phyloP scores from a whole-genome alignment of 2,888 invertebrate genomes.

The Operophtera brumata region DNA sequence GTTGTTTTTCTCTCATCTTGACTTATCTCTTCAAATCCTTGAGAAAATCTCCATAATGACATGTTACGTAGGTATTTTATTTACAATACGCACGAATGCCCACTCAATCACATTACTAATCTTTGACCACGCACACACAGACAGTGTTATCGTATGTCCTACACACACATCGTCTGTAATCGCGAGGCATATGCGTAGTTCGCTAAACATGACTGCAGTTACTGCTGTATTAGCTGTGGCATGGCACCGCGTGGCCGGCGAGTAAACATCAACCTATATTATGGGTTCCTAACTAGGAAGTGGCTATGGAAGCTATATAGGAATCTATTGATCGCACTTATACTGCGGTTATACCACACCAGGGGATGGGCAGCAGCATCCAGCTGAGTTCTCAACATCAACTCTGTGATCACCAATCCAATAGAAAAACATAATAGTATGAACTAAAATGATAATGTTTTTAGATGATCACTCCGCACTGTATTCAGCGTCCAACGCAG shows the following conservation, averaged over 20 bases:
- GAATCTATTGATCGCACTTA: neutral
- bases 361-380: too few species aligned
- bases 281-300: neutral
- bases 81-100: slow-evolving; percentile 9
- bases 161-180: slow-evolving; percentile 19
- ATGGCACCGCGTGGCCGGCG: slow-evolving; percentile 14
- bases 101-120: slow-evolving; percentile 31
- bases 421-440: too few species aligned
- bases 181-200: slow-evolving; percentile 54
- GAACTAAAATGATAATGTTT: too few species aligned
- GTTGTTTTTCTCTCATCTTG: neutral
- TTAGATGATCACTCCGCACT: too few species aligned
- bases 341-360: too few species aligned
- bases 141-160: slow-evolving; percentile 38
- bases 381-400: too few species aligned
- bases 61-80: slow-evolving; percentile 5
- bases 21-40: neutral
- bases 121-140: slow-evolving; percentile 45
- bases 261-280: neutral
- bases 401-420: too few species aligned
- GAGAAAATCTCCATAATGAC: neutral
- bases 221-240: slow-evolving; percentile 8
- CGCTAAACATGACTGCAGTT: slow-evolving; percentile 15
- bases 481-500: too few species aligned
- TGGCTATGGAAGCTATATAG: neutral